Base-by-base conservation (phyloP, 1,140 invertebrate species). In the Andrena cerasifolii region DNA sequence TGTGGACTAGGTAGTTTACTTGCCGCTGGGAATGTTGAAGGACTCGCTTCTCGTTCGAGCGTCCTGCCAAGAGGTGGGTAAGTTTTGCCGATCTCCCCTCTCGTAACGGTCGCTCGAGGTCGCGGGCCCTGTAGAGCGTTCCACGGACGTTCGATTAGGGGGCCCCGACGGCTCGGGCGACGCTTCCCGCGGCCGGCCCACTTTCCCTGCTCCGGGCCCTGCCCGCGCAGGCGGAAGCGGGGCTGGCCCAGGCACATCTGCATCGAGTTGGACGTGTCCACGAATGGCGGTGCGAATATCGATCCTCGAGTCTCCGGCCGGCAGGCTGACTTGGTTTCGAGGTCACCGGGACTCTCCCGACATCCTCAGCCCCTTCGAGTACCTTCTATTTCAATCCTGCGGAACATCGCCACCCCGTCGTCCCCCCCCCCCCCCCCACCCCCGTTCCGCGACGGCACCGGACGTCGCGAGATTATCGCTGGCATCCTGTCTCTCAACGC, bases 51-150 rank as follows among this genome's bases (percentile, higher is more conserved):
- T 88, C 71, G 80, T 88, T 80, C 79, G 79, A 84, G 88, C 89
- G 83, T 89, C 89, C 82, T 89, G 84, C 83, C 90, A 91, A 92
- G 91, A 92, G 91, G 91, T 92, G 82, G 88, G 90, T 91, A 90
- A 91, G 89, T 91, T 84, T 86, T 82, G 56, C 74, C 83, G 56
- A 70, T 66, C 54, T 54, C 65, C 36, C 66, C 68, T 56, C 53
- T 36, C 49, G 18, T 76, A 33, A 61, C 28, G 45, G 26, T 36
- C 58, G 58, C 24, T 61, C 33, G 33, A 61, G 58, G 36, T 40
- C 26, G 14, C 26, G 53, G 26, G 12, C 26, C 1, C 16, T 7
- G 16, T 18, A 6, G n/a, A n/a, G n/a, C n/a, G n/a, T n/a, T n/a
- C n/a, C n/a, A n/a, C n/a, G n/a, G n/a, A n/a, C n/a, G n/a, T n/a